These are phyloP conservation scores for Hypomecis punctinalis DNA, from an alignment of 2,888 invertebrate genomes.

Conservation along the genomic window DNA sequence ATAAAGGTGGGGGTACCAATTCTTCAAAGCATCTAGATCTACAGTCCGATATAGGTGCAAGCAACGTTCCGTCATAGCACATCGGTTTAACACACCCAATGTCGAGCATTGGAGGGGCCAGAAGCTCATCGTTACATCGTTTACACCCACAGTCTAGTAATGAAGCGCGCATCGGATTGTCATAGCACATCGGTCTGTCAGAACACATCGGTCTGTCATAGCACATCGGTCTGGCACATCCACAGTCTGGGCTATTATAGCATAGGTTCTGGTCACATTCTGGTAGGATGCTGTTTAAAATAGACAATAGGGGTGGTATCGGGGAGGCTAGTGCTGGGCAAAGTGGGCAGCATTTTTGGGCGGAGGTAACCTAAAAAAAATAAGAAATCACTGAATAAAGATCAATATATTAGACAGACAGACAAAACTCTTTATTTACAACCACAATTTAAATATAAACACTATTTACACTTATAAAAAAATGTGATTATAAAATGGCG, in stretches of 20 bases:
- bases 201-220: background rate
- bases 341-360: conserved; percentile 19
- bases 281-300: background rate
- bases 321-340: background rate
- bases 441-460: no score
- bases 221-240: background rate
- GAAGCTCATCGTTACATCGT: background rate
- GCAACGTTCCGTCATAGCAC: background rate
- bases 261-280: background rate
- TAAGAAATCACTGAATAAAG: no score
- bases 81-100: background rate
- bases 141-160: background rate
- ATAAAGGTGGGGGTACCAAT: no score
- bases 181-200: background rate
- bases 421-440: no score
- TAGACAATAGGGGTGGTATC: background rate
- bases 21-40: background rate
- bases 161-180: background rate
- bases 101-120: background rate
- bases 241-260: background rate
- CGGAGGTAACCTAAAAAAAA: conserved; percentile 40
- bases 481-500: no score
- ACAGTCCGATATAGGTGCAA: no score
- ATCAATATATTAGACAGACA: no score
- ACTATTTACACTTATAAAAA: no score